Base-by-base conservation (phyloP, 2,113 vertebrate species). In the Noctilio leporinus region DNA sequence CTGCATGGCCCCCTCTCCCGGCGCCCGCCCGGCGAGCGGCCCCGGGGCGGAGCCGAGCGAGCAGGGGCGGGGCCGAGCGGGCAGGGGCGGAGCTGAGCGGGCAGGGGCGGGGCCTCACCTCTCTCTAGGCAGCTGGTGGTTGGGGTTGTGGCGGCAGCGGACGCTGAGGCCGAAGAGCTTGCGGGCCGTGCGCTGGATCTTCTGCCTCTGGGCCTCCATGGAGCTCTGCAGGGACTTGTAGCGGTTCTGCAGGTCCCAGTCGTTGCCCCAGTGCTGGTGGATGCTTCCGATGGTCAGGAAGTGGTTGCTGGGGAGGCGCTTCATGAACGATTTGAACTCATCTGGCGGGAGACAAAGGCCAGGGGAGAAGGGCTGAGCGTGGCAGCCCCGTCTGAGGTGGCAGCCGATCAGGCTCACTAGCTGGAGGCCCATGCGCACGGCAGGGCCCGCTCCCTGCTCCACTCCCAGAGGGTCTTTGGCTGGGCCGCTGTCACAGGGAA, bases 291-390 rank as follows among this genome's bases (percentile, higher is more conserved):
- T 99, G 51, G 99, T 99, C 97, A 99, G 98, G 97, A 99, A 99
- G 98, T 99, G 99, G 97, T 99, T 99, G 97, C 98, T 99, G 96
- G 99, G 99, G 97, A 99, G 98, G 96, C 99, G 99, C 98, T 99
- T 99, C 98, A 99, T 99, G 96, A 99, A 99, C 24, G 99, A 99
- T 98, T 99, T 99, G 97, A 99, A 99, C 97, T 99, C 99, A 98
- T 99, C 99, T 99, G 96, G 35, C 38, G 78, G 85, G 98, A 98
- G 12, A 95, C 47, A 97, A 35, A 88, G 72, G 53, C 14, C 92
- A 62, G 93, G 0, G 53, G 22, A 93, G 35, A 91, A 81, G 35
- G n/a, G 51, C 2, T 84, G 82, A 96, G 82, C 49, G 7, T 7
- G 69, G 33, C 33, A 22, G 14, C 15, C 33, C 19, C 28, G 7